Conservation (phyloP, 2,113 vertebrate genomes). For the Corythornis cristatus region DNA sequence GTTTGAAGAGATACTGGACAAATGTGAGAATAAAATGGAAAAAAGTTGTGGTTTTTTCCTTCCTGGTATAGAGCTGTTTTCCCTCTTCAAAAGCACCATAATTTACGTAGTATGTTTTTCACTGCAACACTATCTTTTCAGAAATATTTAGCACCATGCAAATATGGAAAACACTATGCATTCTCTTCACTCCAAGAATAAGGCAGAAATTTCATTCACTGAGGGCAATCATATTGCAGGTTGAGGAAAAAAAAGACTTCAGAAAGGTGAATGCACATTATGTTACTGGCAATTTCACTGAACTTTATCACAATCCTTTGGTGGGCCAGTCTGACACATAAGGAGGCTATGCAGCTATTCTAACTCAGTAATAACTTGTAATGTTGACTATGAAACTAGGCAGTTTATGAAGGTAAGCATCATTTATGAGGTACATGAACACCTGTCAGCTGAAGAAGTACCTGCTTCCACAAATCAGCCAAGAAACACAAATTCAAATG, state of each 20-base stretch:
- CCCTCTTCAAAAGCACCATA: not conserved
- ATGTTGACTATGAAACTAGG: not conserved
- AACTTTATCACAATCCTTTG: not conserved
- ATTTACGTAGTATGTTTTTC: not conserved
- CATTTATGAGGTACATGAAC: not conserved
- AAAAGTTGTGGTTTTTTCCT: not conserved
- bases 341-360: not conserved
- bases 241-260: not conserved
- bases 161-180: not conserved
- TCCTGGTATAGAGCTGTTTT: not conserved
- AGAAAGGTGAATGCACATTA: not conserved
- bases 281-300: not conserved
- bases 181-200: not conserved
- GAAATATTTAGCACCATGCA: not conserved
- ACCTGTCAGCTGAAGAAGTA: conserved; percentile 27
- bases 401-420: not conserved
- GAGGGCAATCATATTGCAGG: not conserved
- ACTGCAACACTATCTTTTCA: not conserved
- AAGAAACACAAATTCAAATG: not conserved
- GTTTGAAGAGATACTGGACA: not conserved
- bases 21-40: not conserved
- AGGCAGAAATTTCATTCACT: not conserved
- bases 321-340: not conserved
- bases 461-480: not conserved
- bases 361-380: not conserved